Base-by-base conservation (phyloP, 2,113 vertebrate genomes). In the Polypterus bichir region DNA sequence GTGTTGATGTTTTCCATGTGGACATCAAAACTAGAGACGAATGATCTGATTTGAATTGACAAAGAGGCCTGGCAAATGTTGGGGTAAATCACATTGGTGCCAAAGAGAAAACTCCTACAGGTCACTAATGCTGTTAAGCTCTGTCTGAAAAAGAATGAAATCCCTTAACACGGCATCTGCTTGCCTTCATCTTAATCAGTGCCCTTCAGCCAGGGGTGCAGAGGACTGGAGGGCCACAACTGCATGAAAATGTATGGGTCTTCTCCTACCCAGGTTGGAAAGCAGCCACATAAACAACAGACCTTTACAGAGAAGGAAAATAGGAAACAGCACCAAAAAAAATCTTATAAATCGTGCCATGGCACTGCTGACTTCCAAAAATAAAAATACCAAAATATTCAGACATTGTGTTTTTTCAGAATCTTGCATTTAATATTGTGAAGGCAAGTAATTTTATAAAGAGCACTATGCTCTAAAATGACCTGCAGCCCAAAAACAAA, bases 51-150 rank as follows among this genome's bases (percentile, higher is more conserved):
- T 57, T 64, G 62, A 67, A 60, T 66, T 66, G 68, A 64, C 59
- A 59, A 59, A 46, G 46, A 61, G 66, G 66, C 59, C 69, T 66
- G 63, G 57, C 65, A 66, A 69, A 66, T 70, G 62, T 64, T 57
- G 67, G 64, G 45, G 56, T 4, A 55, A 68, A 68, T 70, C 62
- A 64, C 45, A 48, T 46, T 57, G 55, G 61, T 65, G 63, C 66
- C 67, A 62, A 54, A 49, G 55, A 62, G 59, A 62, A 59, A 49
- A 10, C 49, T 59, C 57, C 65, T 54, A 69, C 67, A 59, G 57
- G 47, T 46, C 49, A 44, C 7, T 73, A 76, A 76, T 71, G 49
- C 66, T 64, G 69, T 70, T 76, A 71, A 11, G 47, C 54, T 47
- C 46, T 66, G 59, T 55, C 49, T 47, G 62, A 62, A 65, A 64